A percentile compares a stretch with the other conserved stretches of the same genome.
These are phyloP conservation scores for Scleropages formosus DNA, from an alignment of 2,797 vertebrate species.

Conservation along the genomic window DNA sequence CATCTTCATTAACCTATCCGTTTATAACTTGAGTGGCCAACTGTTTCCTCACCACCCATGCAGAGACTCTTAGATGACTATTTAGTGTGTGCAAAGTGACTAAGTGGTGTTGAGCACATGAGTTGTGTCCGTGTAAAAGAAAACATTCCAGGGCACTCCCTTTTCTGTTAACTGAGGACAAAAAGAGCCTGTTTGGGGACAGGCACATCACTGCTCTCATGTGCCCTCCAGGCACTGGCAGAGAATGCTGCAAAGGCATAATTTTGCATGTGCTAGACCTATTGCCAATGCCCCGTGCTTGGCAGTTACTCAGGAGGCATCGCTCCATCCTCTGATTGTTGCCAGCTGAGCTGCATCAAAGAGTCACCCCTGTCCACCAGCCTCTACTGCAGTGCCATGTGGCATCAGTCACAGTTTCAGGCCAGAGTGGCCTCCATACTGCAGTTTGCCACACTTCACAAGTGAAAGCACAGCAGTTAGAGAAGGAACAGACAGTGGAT, in stretches of 20 bases:
- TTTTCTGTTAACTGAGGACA: background rate
- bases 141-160: background rate
- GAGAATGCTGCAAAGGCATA: background rate
- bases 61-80: too few relatives aligned
- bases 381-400: background rate
- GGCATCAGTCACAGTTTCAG: background rate
- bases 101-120: too few relatives aligned
- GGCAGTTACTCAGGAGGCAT: background rate
- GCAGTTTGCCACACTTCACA: background rate
- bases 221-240: background rate
- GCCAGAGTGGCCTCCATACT: background rate
- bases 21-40: too few relatives aligned
- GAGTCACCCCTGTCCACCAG: background rate
- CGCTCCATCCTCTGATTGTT: slow-evolving; percentile 14
- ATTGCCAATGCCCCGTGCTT: background rate
- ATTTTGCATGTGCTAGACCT: background rate
- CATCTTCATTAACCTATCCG: too few relatives aligned
- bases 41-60: too few relatives aligned
- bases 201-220: background rate
- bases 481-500: background rate
- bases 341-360: background rate
- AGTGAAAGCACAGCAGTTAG: background rate
- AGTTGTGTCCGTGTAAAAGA: too few relatives aligned
- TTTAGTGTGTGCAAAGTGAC: too few relatives aligned
- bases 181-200: background rate